A percentile compares a stretch with the other conserved stretches of the same genome.
These are phyloP conservation scores for Diplodus sargus DNA, from an alignment of 2,797 vertebrate species.

Conservation along the genomic window DNA sequence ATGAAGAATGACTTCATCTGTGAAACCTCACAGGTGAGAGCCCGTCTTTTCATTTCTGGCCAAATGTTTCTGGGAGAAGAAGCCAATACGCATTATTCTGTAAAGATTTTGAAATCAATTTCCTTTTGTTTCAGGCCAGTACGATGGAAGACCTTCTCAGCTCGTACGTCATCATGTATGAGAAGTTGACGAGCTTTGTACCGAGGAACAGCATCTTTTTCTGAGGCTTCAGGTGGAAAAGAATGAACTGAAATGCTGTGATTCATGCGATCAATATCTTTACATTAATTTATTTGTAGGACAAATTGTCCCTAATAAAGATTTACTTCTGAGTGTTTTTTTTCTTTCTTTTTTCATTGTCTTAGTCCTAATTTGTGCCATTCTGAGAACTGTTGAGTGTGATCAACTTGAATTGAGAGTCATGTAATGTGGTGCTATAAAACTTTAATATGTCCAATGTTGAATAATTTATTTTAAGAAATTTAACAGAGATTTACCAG, in stretches of 20 bases:
- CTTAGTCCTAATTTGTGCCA: conserved; percentile 1
- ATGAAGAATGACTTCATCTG: conserved; percentile 87
- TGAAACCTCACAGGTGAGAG: conserved; percentile 91
- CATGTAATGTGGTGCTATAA: not conserved
- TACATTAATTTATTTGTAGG: conserved; percentile 7
- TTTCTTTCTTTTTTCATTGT: not conserved
- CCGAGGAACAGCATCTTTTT: conserved; percentile 70
- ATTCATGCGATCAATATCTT: conserved; percentile 2
- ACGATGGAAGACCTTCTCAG: conserved; percentile 93
- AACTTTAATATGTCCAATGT: not conserved
- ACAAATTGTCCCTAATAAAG: not conserved
- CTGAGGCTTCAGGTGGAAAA: conserved; percentile 23
- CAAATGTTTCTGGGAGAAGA: not conserved
- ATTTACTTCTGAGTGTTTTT: not conserved
- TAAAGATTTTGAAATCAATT: conserved; percentile 2
- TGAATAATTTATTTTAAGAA: conserved; percentile 8
- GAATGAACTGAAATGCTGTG: not conserved
- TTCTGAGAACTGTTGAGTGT: not conserved
- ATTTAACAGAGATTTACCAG: conserved; percentile 3
- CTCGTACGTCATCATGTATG: conserved; percentile 89
- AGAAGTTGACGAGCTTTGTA: conserved; percentile 68
- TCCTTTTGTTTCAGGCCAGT: conserved; percentile 84
- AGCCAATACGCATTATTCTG: not conserved
- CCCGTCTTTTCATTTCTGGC: not conserved
- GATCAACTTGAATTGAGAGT: not conserved